A percentile compares a stretch with the other conserved stretches of the same genome.
Conservation (phyloP, 2,797 vertebrate genomes). For the Intellagama lesueurii region DNA sequence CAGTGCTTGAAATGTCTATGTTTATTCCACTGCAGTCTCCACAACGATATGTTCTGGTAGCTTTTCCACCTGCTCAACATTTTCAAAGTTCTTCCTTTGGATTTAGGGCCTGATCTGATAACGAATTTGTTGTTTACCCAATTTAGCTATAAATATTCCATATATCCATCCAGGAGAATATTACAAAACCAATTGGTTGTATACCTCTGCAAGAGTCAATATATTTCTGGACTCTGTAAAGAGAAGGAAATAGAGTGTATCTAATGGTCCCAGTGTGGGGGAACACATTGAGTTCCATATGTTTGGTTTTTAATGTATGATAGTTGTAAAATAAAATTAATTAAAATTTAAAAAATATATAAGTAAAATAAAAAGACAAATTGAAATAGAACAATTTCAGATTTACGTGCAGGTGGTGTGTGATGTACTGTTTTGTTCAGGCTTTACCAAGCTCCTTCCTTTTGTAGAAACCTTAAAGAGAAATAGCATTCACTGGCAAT, state of each 20-base stretch:
- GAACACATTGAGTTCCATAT: no score
- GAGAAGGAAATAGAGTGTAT: no score
- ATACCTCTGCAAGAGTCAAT: no score
- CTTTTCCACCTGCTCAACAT: conserved; percentile 57
- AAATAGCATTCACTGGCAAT: conserved; percentile 47
- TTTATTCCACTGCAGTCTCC: conserved; percentile 33
- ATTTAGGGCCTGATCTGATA: conserved; percentile 58
- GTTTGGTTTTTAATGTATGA: no score
- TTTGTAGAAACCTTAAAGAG: conserved; percentile 39
- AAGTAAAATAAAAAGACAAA: conserved; percentile 36
- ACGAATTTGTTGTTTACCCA: conserved; percentile 46
- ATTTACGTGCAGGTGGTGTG: conserved; percentile 52
- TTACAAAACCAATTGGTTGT: no score
- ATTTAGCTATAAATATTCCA: conserved; percentile 67
- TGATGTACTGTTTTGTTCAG: conserved; percentile 51
- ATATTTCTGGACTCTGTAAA: no score
- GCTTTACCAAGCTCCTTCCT: conserved; percentile 28
- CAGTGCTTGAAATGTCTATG: neutral
- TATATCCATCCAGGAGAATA: conserved; percentile 35
- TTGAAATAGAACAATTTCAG: conserved; percentile 55
- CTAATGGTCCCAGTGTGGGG: no score
- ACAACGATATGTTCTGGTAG: conserved; percentile 52
- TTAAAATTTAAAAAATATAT: neutral
- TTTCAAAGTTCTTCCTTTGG: conserved; percentile 58
- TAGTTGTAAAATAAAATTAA: no score